Conservation (phyloP, 2,797 vertebrate species). For the Momotus momota region DNA sequence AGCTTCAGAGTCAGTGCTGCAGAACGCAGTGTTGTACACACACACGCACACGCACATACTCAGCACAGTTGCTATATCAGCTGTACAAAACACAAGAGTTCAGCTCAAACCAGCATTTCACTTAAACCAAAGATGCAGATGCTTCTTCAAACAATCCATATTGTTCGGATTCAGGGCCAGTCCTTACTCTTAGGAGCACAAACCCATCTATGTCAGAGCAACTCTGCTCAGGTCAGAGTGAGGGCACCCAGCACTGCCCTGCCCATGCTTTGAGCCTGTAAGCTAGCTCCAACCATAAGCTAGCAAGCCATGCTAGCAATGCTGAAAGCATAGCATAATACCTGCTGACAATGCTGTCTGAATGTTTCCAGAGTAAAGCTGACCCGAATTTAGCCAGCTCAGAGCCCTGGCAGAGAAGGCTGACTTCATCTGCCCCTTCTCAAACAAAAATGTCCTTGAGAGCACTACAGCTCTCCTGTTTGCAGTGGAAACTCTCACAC, state of each 20-base stretch:
- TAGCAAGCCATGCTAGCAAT: not conserved
- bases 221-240: not conserved
- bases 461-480: not conserved
- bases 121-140: not conserved
- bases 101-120: not conserved
- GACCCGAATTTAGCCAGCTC: not conserved
- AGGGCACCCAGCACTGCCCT: not conserved
- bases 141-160: not conserved
- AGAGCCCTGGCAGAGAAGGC: not conserved
- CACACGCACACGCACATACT: too few species aligned
- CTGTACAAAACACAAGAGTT: not conserved
- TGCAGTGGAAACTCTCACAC: not conserved
- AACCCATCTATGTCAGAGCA: not conserved
- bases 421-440: not conserved
- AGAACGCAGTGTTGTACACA: not conserved
- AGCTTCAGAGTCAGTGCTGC: not conserved
- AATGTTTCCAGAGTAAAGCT: not conserved
- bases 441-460: not conserved
- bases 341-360: not conserved
- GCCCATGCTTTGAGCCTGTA: not conserved
- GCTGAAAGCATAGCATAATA: not conserved
- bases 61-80: not conserved
- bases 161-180: not conserved
- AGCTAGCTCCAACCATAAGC: not conserved
- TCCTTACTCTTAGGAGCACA: not conserved